Conservation (phyloP, 2,113 vertebrate species). For the Lipophrys pholis region DNA sequence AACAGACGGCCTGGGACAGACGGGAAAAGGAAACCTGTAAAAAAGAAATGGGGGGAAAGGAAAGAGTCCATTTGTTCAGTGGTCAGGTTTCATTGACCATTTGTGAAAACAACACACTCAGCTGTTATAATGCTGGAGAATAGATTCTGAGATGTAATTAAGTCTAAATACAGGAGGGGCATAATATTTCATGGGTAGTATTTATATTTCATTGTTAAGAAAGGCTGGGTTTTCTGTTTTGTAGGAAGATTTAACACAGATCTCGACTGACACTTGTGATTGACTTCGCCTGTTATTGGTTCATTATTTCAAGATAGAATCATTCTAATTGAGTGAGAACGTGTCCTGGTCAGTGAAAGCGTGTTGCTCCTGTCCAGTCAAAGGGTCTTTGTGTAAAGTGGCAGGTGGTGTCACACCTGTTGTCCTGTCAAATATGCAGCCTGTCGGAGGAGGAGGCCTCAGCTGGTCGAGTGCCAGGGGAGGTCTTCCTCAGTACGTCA, state of each 20-base stretch:
- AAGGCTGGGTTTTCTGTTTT: no score
- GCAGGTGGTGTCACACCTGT: conserved; percentile 60
- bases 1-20: conserved; percentile 23
- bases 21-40: conserved; percentile 22
- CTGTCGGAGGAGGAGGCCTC: conserved; percentile 19
- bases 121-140: conserved; percentile 32
- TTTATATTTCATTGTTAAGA: background rate
- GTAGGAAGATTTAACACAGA: no score
- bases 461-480: conserved; percentile 28
- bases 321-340: no score
- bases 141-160: background rate
- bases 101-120: conserved; percentile 39
- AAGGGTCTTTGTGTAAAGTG: conserved; percentile 24
- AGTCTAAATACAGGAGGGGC: background rate
- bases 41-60: conserved; percentile 12
- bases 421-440: conserved; percentile 2
- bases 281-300: no score
- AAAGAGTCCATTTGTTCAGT: conserved; percentile 28
- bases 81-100: conserved; percentile 44
- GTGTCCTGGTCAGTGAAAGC: no score
- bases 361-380: background rate
- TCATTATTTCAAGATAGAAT: no score
- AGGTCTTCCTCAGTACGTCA: background rate
- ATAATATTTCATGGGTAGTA: background rate
- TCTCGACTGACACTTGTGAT: no score